Percentiles rank a stretch among this genome's conserved stretches.
phyloP scores from a whole-genome alignment of 2,888 invertebrate species.

The Mythimna lalbum region DNA sequence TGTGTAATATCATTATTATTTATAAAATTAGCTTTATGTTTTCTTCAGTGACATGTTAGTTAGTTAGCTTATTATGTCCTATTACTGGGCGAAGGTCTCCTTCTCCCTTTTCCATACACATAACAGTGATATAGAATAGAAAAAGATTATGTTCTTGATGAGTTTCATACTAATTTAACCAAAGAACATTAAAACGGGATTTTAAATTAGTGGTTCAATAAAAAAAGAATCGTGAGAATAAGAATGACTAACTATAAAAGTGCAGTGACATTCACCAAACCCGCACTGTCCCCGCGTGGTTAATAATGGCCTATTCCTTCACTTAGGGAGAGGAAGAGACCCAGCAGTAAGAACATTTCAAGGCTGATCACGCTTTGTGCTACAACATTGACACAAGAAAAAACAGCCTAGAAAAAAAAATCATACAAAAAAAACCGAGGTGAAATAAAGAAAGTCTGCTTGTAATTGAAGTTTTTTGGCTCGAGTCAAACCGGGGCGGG shows the following conservation, averaged over 20 bases:
- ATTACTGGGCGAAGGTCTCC: no score
- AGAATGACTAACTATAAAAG: conserved; percentile 11
- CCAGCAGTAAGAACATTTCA: no score
- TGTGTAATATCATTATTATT: no score
- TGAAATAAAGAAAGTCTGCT: conserved; percentile 66
- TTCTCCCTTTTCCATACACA: no score
- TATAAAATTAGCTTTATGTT: not conserved
- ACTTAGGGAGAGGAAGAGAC: no score
- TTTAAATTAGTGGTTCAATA: conserved; percentile 9
- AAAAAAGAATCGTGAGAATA: not conserved
- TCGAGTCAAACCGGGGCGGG: conserved; percentile 76
- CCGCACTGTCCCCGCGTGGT: no score
- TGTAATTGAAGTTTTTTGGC: conserved; percentile 80
- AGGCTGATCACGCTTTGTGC: no score
- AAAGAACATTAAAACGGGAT: not conserved
- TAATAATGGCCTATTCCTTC: no score
- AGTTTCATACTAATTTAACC: not conserved
- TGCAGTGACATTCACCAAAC: conserved; percentile 11
- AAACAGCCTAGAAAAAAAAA: conserved; percentile 34
- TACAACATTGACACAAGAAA: conserved; percentile 39
- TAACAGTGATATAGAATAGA: not conserved
- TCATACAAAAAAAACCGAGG: conserved; percentile 32
- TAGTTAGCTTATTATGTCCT: no score
- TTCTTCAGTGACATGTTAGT: not conserved
- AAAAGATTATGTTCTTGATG: not conserved